Evolutionary conservation across 2,113 vertebrate species (phyloP).

Genomic region (Entomyzon cyanotis): DNA sequence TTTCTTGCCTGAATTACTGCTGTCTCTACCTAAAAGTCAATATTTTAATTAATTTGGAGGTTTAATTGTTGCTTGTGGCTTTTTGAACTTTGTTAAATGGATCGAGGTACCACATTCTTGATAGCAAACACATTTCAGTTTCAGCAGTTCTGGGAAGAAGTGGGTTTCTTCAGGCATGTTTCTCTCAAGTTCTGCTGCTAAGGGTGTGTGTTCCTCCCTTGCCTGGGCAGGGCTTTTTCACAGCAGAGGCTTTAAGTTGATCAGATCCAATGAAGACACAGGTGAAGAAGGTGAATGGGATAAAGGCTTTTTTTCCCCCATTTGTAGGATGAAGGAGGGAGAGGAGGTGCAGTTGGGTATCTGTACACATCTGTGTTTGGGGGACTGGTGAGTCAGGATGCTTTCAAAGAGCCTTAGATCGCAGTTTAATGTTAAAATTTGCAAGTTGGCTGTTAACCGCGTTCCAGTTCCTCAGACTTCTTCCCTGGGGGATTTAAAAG

Average conservation of each 20-base stretch:
- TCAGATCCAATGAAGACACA: background rate
- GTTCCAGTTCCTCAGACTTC: background rate
- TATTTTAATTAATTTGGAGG: background rate
- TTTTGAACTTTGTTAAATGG: background rate
- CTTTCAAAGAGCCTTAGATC: background rate
- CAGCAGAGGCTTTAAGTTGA: fast-evolving
- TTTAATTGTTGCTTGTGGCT: background rate
- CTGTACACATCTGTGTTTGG: background rate
- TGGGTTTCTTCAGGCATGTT: background rate
- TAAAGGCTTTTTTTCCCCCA: background rate
- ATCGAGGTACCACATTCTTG: background rate
- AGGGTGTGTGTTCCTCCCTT: background rate
- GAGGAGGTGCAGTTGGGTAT: background rate
- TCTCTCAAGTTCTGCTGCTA: background rate
- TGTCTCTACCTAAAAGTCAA: background rate
- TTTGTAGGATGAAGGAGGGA: background rate
- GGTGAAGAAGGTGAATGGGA: background rate
- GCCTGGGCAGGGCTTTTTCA: background rate
- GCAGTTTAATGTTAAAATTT: background rate
- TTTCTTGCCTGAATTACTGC: background rate
- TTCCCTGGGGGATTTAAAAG: background rate
- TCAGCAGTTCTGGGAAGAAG: background rate
- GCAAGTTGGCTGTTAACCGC: background rate
- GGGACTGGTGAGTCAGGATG: background rate
- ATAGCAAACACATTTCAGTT: background rate